Evolutionary conservation across 2,113 vertebrate genomes (phyloP).

Genomic region (Bufo bufo): DNA sequence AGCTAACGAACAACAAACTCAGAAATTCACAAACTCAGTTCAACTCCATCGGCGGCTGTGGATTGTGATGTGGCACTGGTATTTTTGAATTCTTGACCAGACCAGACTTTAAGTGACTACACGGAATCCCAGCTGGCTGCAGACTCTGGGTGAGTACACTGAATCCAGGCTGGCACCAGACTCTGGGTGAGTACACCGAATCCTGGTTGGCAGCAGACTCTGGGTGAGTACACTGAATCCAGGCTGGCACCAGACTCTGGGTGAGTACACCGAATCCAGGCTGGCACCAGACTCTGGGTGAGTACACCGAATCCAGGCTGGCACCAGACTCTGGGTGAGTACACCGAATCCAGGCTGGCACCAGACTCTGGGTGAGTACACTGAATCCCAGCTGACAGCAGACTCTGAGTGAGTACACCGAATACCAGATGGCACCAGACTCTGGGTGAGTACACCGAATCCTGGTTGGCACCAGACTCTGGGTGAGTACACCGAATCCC

Average conservation of each 20-base stretch:
- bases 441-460: too few species aligned
- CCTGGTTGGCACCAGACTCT: background rate
- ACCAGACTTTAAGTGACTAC: background rate
- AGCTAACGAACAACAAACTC: too few species aligned
- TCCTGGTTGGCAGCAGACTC: background rate
- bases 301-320: background rate
- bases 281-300: background rate
- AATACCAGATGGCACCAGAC: too few species aligned
- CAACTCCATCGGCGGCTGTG: too few species aligned
- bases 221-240: too few species aligned
- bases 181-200: background rate
- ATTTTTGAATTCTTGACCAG: too few species aligned
- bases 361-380: background rate
- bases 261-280: too few species aligned
- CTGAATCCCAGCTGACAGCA: background rate
- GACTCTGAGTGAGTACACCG: too few species aligned
- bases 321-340: background rate
- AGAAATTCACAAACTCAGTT: too few species aligned
- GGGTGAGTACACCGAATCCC: background rate
- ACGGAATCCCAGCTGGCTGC: background rate
- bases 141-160: background rate
- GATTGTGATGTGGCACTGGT: too few species aligned
- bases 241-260: too few species aligned
- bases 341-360: background rate
- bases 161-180: background rate